Evolutionary conservation across 2,888 invertebrate species (phyloP), one percentile per base, ranked within the genome.

Genomic region (Heliothis peltigera): DNA sequence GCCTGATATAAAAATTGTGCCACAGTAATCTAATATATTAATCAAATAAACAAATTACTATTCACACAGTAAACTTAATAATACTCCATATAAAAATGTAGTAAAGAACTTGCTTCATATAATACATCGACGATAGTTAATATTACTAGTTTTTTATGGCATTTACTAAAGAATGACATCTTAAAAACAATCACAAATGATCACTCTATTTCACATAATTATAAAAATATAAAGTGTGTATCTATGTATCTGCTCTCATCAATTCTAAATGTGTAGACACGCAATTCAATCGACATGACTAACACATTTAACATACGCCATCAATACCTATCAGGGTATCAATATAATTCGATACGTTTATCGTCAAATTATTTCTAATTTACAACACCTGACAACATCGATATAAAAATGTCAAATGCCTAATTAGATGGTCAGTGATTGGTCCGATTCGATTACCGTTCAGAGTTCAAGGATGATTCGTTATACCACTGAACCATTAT

Each of bases 371-470:
- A 60, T 75, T 60, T 62, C 39, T 42, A 64, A 66, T 75, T 75
- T 65, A 65, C 25, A 43, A 58, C 64, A 72, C 72, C 65, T 72
- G 56, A 51, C 59, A 60, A 64, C 51, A 56, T n/a, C 22, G 49
- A 60, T 54, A 52, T 73, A 64, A 67, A 71, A 69, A 73, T 76
- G 66, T 61, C 73, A 64, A 64, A 59, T 59, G 48, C 44, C 58
- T 76, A 73, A 70, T 62, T 48, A 69, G 53, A 12, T 44, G 22
- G 19, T 52, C 51, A 44, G 46, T 59, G 63, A 68, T 77, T 70
- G 58, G 70, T 35, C 42, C 21, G 47, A 21, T 52, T 32, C 47
- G 52, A 60, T 68, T 65, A 63, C 67, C 48, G 57, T 63, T 56
- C 39, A 10, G 35, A 75, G 65, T 72, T 76, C 72, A 71, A 75